phyloP scores from a whole-genome alignment of 2,888 invertebrate species.

The Lithophane ornitopus region DNA sequence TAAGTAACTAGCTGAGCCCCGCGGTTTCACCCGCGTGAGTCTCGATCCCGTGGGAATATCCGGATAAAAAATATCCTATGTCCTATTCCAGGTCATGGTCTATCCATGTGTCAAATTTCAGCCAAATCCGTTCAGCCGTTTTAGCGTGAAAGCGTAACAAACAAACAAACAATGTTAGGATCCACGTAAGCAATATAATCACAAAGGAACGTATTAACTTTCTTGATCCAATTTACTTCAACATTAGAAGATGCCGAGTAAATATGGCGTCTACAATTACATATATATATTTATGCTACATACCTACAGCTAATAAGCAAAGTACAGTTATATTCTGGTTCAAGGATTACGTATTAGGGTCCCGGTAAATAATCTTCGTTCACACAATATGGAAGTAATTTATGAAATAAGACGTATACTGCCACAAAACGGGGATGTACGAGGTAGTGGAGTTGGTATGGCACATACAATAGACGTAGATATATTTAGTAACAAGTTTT shows the following conservation, averaged over 20 bases:
- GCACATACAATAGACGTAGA: too few species aligned
- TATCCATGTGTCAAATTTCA: too few species aligned
- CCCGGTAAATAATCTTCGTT: slow-evolving; percentile 55
- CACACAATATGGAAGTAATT: slow-evolving; percentile 59
- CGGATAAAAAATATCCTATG: too few species aligned
- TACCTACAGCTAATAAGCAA: slow-evolving; percentile 33
- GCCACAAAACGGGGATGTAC: slow-evolving; percentile 3
- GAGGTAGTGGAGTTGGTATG: slow-evolving; percentile 22
- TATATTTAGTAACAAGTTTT: too few species aligned
- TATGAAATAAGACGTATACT: slow-evolving; percentile 52
- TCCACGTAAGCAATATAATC: background rate
- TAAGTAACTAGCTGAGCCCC: too few species aligned
- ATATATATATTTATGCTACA: background rate
- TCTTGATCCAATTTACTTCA: slow-evolving; percentile 44
- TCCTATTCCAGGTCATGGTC: too few species aligned
- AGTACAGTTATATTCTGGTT: slow-evolving; percentile 49
- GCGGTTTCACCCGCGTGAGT: too few species aligned
- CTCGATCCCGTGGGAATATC: too few species aligned
- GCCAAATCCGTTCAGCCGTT: too few species aligned
- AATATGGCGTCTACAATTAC: slow-evolving; percentile 18
- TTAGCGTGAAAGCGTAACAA: too few species aligned
- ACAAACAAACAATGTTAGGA: too few species aligned
- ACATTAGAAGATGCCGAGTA: slow-evolving; percentile 12
- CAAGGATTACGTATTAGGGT: slow-evolving; percentile 49
- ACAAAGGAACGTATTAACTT: slow-evolving; percentile 19